These are phyloP conservation scores for Empis livida DNA, from an alignment of 2,888 invertebrate genomes.

Conservation along the genomic window DNA sequence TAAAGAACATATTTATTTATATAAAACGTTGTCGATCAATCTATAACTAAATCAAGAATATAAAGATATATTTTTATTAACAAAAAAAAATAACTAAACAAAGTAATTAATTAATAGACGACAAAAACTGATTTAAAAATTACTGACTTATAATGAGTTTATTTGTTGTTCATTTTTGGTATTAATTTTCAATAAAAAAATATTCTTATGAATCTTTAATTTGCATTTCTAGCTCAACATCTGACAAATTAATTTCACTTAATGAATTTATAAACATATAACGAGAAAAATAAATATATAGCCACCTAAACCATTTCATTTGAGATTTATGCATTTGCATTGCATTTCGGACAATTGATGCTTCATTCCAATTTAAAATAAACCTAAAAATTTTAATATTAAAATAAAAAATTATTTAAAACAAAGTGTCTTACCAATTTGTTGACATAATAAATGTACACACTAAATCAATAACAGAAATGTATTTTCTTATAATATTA, in stretches of 20 bases:
- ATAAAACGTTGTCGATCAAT: too few relatives aligned
- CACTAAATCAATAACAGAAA: constrained; percentile 69
- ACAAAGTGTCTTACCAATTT: constrained; percentile 44
- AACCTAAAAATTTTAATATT: too few relatives aligned
- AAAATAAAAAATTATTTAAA: background rate
- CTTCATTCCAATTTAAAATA: constrained; percentile 49
- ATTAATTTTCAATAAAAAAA: background rate
- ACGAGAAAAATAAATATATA: constrained; percentile 80
- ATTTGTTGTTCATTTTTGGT: too few relatives aligned
- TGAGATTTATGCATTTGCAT: constrained; percentile 86
- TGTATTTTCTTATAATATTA: constrained; percentile 75
- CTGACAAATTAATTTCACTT: constrained; percentile 57
- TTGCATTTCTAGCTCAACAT: constrained; percentile 63
- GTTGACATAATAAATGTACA: constrained; percentile 65
- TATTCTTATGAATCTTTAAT: constrained; percentile 37
- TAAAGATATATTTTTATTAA: too few relatives aligned
- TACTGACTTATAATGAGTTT: too few relatives aligned
- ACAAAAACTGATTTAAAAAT: too few relatives aligned
- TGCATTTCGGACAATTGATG: constrained; percentile 50
- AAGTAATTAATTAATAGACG: too few relatives aligned
- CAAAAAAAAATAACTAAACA: too few relatives aligned
- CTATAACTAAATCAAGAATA: too few relatives aligned
- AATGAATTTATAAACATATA: constrained; percentile 86
- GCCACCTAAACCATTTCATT: constrained; percentile 83
- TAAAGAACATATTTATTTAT: too few relatives aligned